Conservation (phyloP, 2,113 vertebrate genomes). For the Copsychus sechellarum region DNA sequence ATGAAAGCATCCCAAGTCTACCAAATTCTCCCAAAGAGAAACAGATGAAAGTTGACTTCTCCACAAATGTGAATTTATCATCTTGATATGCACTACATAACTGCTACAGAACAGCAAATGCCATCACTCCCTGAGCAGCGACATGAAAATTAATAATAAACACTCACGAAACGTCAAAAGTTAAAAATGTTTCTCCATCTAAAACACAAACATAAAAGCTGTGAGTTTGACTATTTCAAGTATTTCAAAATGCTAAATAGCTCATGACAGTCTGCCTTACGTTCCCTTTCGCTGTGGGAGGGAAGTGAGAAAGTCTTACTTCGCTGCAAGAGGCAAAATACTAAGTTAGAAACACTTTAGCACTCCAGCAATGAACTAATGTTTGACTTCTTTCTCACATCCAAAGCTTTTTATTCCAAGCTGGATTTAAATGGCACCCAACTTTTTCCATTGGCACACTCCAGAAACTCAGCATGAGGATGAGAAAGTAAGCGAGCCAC, state of each 20-base stretch:
- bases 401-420: slow-evolving; percentile 28
- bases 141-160: slow-evolving; percentile 50
- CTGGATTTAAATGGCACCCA: not conserved
- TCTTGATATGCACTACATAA: not conserved
- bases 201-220: slow-evolving; percentile 57
- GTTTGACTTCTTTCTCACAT: slow-evolving; percentile 34
- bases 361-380: slow-evolving; percentile 31
- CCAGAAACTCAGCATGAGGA: not conserved
- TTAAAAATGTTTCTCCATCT: slow-evolving; percentile 42
- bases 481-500: not conserved
- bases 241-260: slow-evolving; percentile 48
- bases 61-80: not conserved
- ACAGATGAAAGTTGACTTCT: not conserved
- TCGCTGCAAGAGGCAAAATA: slow-evolving; percentile 52
- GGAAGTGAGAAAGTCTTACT: slow-evolving; percentile 56
- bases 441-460: not conserved
- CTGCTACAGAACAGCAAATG: not conserved
- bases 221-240: slow-evolving; percentile 50
- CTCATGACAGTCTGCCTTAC: slow-evolving; percentile 58
- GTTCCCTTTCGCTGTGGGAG: slow-evolving; percentile 45
- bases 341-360: slow-evolving; percentile 61
- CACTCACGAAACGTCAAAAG: slow-evolving; percentile 2
- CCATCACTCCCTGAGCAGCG: not conserved
- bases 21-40: not conserved
- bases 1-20: not conserved